phyloP scores from a whole-genome alignment of 2,113 vertebrate genomes.

The Nicator chloris region DNA sequence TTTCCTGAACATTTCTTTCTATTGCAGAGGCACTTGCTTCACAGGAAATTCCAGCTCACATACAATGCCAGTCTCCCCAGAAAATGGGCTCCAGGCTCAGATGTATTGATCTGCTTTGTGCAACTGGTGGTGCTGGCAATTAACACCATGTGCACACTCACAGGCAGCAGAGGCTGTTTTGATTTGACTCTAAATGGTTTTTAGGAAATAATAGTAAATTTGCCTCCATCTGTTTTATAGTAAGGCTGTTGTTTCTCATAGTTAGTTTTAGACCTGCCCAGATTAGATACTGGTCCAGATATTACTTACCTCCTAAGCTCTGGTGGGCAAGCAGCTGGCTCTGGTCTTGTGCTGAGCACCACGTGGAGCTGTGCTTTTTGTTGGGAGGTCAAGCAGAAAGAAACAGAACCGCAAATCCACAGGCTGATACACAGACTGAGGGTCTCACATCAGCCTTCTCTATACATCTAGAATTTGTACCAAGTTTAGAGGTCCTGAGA shows the following conservation, averaged over 20 bases:
- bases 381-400: not conserved
- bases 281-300: not conserved
- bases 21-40: constrained; percentile 35
- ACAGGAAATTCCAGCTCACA: constrained; percentile 59
- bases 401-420: not conserved
- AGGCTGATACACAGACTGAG: not conserved
- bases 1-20: constrained; percentile 68
- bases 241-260: not conserved
- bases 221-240: not conserved
- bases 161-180: not conserved
- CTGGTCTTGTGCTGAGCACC: not conserved
- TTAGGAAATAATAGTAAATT: constrained; percentile 1
- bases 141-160: not conserved
- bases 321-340: not conserved
- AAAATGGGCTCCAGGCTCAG: not conserved
- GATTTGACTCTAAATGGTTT: not conserved
- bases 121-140: not conserved
- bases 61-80: constrained; percentile 46
- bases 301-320: not conserved
- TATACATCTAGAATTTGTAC: not conserved
- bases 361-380: not conserved
- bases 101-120: not conserved
- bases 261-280: not conserved
- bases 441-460: not conserved
- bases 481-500: not conserved